Percentiles rank a stretch among this genome's conserved stretches.
Conservation (phyloP, 2,888 invertebrate species). For the Acronicta alni region DNA sequence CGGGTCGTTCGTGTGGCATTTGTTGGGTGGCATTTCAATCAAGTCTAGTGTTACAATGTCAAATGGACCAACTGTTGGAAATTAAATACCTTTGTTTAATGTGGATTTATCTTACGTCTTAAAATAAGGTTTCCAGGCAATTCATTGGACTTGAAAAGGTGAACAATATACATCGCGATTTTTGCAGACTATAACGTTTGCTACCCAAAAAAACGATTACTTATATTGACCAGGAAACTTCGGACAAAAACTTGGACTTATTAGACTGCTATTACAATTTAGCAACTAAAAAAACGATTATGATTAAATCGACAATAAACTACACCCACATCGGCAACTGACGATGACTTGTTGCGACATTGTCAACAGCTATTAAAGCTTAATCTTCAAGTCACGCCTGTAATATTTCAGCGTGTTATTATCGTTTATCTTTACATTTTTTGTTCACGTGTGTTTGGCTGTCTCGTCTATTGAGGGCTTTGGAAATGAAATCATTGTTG, state of each 20-base stretch:
- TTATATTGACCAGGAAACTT: not conserved
- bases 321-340: slow-evolving; percentile 43
- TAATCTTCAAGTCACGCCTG: slow-evolving; percentile 68
- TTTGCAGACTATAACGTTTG: too few species aligned
- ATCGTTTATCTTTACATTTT: slow-evolving; percentile 53
- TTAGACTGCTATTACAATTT: slow-evolving; percentile 18
- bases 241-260: slow-evolving; percentile 1
- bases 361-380: slow-evolving; percentile 58
- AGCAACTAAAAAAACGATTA: slow-evolving; percentile 39
- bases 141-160: not conserved
- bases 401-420: slow-evolving; percentile 65
- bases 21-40: slow-evolving; percentile 50
- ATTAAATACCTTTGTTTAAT: slow-evolving; percentile 32
- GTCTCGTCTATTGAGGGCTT: slow-evolving; percentile 26
- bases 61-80: slow-evolving; percentile 47
- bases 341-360: slow-evolving; percentile 35
- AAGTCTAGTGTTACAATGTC: slow-evolving; percentile 55
- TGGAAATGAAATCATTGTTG: slow-evolving; percentile 41
- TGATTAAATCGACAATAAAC: slow-evolving; percentile 43
- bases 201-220: too few species aligned
- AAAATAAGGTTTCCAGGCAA: not conserved
- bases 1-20: slow-evolving; percentile 37
- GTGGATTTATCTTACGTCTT: slow-evolving; percentile 21
- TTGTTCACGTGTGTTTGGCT: slow-evolving; percentile 34
- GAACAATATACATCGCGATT: not conserved